These are phyloP conservation scores for Mirza zaza DNA, from an alignment of 2,113 vertebrate species.

Conservation along the genomic window DNA sequence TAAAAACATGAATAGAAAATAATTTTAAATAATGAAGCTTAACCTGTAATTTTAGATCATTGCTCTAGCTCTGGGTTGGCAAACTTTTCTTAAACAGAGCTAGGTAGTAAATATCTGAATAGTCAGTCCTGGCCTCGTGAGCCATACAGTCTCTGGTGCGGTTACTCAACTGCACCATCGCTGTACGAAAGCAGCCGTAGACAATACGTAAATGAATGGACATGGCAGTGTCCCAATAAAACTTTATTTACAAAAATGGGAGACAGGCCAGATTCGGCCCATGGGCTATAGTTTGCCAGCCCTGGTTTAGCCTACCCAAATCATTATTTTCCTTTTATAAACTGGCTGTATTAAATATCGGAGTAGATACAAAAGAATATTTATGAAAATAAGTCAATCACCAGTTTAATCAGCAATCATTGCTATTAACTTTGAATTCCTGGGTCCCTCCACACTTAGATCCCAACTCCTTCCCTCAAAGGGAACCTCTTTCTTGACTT, in stretches of 20 bases:
- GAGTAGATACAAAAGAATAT: background rate
- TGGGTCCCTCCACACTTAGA: background rate
- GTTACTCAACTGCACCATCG: background rate
- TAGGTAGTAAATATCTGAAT: background rate
- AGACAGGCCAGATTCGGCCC: background rate
- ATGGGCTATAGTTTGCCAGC: background rate
- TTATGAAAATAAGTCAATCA: background rate
- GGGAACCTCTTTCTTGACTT: background rate
- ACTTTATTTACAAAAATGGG: conserved; percentile 48
- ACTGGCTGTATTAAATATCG: background rate
- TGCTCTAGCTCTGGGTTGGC: background rate
- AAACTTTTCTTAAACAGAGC: background rate
- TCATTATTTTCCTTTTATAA: conserved; percentile 3
- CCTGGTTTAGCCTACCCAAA: background rate
- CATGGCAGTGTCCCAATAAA: background rate
- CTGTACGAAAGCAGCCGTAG: background rate
- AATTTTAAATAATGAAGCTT: background rate
- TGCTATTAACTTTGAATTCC: background rate
- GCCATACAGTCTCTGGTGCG: background rate
- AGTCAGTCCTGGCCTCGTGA: background rate
- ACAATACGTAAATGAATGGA: background rate
- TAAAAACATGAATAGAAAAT: background rate
- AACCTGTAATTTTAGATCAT: background rate
- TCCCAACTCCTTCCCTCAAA: background rate
- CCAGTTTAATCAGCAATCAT: background rate